phyloP scores from a whole-genome alignment of 2,113 vertebrate genomes.

The Porphyrio hochstetteri region DNA sequence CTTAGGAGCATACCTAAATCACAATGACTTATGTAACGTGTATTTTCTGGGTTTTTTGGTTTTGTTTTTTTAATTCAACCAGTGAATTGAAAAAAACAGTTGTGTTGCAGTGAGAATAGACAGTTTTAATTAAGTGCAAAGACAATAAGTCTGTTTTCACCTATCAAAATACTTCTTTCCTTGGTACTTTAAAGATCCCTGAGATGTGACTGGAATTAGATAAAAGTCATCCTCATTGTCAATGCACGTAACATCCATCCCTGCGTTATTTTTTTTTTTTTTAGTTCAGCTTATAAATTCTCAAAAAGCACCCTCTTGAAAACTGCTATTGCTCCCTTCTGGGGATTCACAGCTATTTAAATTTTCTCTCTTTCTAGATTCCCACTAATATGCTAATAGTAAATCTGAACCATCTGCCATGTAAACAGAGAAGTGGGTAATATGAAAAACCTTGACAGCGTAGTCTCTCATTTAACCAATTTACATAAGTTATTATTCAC shows the following conservation, averaged over 20 bases:
- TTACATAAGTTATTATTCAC: constrained; percentile 25
- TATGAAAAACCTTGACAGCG: constrained; percentile 6
- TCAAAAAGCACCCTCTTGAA: not conserved
- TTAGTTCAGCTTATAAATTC: not conserved
- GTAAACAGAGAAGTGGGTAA: constrained; percentile 27
- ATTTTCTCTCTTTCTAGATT: not conserved
- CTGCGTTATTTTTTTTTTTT: not conserved
- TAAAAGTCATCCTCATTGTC: not conserved
- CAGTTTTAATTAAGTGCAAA: not conserved
- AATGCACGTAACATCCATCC: not conserved
- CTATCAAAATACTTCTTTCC: not conserved
- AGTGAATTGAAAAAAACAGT: not conserved
- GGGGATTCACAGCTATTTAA: not conserved
- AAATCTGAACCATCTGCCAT: constrained; percentile 48
- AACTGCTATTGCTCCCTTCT: not conserved
- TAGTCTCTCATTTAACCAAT: constrained; percentile 33
- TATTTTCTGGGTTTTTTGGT: not conserved
- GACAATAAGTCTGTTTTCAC: not conserved
- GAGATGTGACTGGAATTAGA: not conserved
- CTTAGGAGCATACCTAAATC: not conserved
- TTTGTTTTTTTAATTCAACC: not conserved
- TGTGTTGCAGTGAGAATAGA: not conserved
- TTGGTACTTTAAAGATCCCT: not conserved
- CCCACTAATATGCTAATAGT: constrained; percentile 25
- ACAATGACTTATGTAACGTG: not conserved